These are phyloP conservation scores for Lepidostoma basale DNA, from an alignment of 1,140 invertebrate genomes.

Conservation along the genomic window DNA sequence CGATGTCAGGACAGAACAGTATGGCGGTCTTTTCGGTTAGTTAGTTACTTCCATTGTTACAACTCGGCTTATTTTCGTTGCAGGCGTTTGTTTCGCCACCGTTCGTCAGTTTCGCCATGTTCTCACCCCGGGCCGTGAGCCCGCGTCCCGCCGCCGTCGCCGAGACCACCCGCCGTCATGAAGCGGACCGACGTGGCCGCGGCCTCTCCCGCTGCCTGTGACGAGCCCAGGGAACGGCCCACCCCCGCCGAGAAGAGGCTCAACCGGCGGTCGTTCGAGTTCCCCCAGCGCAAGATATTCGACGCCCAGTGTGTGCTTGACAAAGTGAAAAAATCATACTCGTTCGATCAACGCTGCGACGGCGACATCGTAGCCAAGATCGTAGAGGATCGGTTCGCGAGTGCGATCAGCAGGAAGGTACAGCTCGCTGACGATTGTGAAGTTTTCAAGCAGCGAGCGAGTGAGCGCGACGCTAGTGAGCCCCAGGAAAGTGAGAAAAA, in stretches of 20 bases:
- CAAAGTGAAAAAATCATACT: conserved; percentile 42
- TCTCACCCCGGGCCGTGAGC: conserved; percentile 6
- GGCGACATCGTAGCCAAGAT: conserved; percentile 33
- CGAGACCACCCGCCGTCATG: conserved; percentile 24
- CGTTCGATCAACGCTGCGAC: conserved; percentile 38
- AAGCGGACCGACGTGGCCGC: conserved; percentile 30
- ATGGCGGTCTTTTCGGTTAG: background rate
- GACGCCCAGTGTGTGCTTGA: conserved; percentile 31
- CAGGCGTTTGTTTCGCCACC: conserved; percentile 27
- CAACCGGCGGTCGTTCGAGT: conserved; percentile 40
- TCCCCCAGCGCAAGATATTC: conserved; percentile 40
- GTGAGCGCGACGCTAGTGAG: background rate
- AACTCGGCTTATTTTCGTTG: background rate
- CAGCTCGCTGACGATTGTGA: conserved; percentile 24
- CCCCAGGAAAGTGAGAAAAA: conserved; percentile 2
- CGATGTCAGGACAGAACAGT: background rate
- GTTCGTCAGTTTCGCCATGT: conserved; percentile 12
- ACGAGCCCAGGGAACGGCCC: conserved; percentile 7
- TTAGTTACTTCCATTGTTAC: background rate
- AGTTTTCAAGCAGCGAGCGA: background rate
- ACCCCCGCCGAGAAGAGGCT: conserved; percentile 18
- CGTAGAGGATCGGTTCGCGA: conserved; percentile 34
- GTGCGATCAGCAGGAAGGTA: conserved; percentile 32
- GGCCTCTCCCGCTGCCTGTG: conserved; percentile 19
- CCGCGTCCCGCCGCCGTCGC: background rate